Percentiles rank a stretch among this genome's conserved stretches.
Conservation (phyloP, 2,797 vertebrate species). For the Lerista edwardsae region DNA sequence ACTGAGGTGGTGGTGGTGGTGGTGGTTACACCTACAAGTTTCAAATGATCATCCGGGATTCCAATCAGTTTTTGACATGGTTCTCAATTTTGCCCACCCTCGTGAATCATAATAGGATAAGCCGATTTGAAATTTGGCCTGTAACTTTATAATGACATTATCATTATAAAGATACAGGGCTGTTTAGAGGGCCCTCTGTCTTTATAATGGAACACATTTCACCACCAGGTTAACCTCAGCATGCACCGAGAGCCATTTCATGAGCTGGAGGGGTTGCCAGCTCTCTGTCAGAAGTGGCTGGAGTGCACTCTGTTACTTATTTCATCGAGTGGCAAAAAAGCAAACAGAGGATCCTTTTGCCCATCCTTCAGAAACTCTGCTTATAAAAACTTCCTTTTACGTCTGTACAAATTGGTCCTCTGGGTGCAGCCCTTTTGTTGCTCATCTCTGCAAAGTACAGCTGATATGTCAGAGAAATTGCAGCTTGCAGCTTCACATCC, state of each 20-base stretch:
- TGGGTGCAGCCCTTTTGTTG: background rate
- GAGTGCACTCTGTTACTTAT: slow-evolving; percentile 22
- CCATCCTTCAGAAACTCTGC: slow-evolving; percentile 1
- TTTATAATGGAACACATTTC: background rate
- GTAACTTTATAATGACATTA: background rate
- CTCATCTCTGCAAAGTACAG: background rate
- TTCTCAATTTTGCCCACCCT: background rate
- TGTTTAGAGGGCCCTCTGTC: background rate
- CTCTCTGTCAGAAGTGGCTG: background rate
- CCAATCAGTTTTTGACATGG: background rate
- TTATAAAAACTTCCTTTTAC: background rate
- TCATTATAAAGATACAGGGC: no score
- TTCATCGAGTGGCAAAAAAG: slow-evolving; percentile 62
- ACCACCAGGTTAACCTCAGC: background rate
- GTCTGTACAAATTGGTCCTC: background rate
- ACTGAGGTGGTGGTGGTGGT: background rate
- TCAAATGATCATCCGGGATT: background rate
- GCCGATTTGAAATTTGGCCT: background rate
- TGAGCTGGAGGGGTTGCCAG: background rate
- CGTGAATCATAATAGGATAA: background rate
- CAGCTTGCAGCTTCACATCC: background rate
- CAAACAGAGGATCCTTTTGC: slow-evolving; percentile 18
- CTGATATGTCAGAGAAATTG: background rate
- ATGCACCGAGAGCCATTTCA: background rate
- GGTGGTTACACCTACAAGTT: background rate